Percentiles rank a stretch among this genome's conserved stretches.
These are phyloP conservation scores for Spodoptera littoralis DNA, from an alignment of 2,888 invertebrate species.

Conservation along the genomic window DNA sequence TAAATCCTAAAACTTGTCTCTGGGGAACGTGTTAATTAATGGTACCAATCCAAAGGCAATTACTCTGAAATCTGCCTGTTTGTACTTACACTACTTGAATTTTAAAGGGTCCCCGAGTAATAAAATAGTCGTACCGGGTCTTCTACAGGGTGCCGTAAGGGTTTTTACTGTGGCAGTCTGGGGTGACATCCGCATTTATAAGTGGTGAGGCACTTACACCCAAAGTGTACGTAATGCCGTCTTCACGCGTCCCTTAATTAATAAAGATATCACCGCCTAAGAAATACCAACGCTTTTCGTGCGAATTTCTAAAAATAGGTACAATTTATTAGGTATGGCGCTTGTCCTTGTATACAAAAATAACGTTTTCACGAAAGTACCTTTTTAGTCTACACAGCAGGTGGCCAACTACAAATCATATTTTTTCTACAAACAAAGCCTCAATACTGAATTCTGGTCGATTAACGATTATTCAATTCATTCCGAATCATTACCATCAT, in stretches of 20 bases:
- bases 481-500: conserved; percentile 56
- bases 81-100: conserved; percentile 36
- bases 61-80: conserved; percentile 37
- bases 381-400: conserved; percentile 3
- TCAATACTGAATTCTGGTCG: conserved; percentile 38
- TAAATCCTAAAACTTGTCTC: conserved; percentile 29
- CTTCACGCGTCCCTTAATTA: neutral
- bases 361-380: neutral
- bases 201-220: conserved; percentile 2
- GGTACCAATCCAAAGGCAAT: conserved; percentile 35
- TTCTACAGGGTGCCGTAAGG: conserved; percentile 12
- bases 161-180: conserved; percentile 20
- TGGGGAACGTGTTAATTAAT: conserved; percentile 40
- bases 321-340: too few relatives aligned
- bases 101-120: conserved; percentile 21
- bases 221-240: conserved; percentile 12
- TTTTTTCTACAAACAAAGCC: conserved; percentile 45
- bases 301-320: too few relatives aligned
- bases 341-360: neutral
- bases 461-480: conserved; percentile 54
- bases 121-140: conserved; percentile 12
- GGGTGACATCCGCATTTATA: conserved; percentile 11
- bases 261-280: neutral
- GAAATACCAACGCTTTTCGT: too few relatives aligned
- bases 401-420: conserved; percentile 27